Evolutionary conservation across 2,113 vertebrate genomes (phyloP).

Genomic region (Deroptyus accipitrinus): DNA sequence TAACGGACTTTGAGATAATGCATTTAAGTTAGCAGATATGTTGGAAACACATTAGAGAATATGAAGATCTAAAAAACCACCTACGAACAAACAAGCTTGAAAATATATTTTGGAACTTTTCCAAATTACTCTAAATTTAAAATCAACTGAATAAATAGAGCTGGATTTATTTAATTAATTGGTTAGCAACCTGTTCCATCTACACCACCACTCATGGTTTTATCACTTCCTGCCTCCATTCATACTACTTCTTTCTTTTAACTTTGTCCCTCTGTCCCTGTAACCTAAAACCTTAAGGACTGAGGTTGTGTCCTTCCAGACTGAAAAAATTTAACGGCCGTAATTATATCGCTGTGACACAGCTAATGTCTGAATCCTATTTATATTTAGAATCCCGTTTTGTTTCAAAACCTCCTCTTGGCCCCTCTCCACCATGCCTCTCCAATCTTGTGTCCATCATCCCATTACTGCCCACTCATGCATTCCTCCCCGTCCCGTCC

Average conservation of each 20-base stretch:
- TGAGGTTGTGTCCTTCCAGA: background rate
- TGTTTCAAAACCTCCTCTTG: slow-evolving; percentile 35
- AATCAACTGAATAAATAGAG: background rate
- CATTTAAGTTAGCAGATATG: background rate
- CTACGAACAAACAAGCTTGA: background rate
- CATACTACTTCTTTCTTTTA: background rate
- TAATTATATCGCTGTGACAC: slow-evolving; percentile 24
- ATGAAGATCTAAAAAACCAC: background rate
- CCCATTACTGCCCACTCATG: slow-evolving; percentile 43
- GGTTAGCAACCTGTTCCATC: background rate
- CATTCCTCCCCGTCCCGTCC: slow-evolving; percentile 19
- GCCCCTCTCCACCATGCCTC: background rate
- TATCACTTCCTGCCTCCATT: background rate
- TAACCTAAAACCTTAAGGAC: background rate
- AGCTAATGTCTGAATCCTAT: background rate
- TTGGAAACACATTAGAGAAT: background rate
- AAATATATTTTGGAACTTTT: background rate
- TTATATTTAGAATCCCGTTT: slow-evolving; percentile 29
- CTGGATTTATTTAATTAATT: background rate
- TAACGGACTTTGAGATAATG: background rate
- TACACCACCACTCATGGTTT: background rate
- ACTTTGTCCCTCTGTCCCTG: background rate
- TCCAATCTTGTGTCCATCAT: slow-evolving; percentile 15
- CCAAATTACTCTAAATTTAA: background rate
- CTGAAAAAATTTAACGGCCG: background rate